phyloP scores from a whole-genome alignment of 2,113 vertebrate genomes.

The Jacana jacana region DNA sequence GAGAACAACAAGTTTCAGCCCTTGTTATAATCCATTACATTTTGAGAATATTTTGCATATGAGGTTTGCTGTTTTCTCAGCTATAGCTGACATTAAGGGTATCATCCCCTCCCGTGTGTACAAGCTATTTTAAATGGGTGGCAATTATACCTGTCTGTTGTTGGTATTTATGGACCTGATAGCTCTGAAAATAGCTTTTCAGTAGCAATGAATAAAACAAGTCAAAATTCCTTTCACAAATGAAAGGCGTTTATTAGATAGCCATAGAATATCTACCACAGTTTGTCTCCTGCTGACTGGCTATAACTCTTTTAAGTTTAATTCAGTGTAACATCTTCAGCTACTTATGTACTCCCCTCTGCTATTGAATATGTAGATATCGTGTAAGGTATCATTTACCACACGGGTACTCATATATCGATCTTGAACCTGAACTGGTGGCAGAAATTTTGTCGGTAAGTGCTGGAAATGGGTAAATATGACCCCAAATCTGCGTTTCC shows the following conservation, averaged over 20 bases:
- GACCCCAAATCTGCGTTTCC: neutral
- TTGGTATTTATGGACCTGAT: neutral
- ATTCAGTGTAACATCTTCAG: neutral
- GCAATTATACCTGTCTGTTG: neutral
- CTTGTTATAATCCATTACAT: neutral
- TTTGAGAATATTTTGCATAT: neutral
- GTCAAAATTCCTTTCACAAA: neutral
- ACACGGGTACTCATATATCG: rapidly evolving
- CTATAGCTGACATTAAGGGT: neutral
- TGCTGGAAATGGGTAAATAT: rapidly evolving
- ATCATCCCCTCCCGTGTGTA: neutral
- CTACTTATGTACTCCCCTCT: neutral
- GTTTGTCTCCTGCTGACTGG: neutral
- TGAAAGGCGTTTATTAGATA: neutral
- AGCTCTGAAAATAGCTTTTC: neutral
- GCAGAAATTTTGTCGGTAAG: neutral
- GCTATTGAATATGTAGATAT: rapidly evolving
- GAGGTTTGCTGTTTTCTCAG: neutral
- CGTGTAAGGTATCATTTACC: rapidly evolving
- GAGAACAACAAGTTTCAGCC: slow-evolving; percentile 44
- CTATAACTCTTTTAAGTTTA: neutral
- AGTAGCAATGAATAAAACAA: neutral
- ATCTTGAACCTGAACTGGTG: rapidly evolving
- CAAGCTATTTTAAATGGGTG: neutral
- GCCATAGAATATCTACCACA: neutral